These are phyloP conservation scores for Plebejus argus DNA, from an alignment of 2,888 invertebrate genomes.

Conservation along the genomic window DNA sequence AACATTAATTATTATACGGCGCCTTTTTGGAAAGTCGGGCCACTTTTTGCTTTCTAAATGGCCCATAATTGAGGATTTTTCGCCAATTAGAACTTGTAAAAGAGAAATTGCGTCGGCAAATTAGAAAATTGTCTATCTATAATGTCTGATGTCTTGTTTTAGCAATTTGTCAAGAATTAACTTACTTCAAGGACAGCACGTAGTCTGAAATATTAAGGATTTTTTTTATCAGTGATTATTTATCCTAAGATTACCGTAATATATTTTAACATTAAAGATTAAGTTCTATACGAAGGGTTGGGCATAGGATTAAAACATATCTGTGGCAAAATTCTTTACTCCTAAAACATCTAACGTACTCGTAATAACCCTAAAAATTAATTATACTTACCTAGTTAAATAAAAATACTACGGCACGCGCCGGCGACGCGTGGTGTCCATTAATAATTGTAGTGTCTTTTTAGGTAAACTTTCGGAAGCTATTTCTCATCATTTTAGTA, in stretches of 20 bases:
- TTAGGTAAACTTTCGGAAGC: too few relatives aligned
- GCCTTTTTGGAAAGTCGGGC: background rate
- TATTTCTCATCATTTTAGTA: too few relatives aligned
- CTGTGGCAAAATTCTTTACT: too few relatives aligned
- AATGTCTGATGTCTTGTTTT: background rate
- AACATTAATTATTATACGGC: constrained; percentile 14
- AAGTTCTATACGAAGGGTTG: too few relatives aligned
- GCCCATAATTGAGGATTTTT: constrained; percentile 8
- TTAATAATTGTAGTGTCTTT: too few relatives aligned
- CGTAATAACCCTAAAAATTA: background rate
- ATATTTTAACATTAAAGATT: background rate
- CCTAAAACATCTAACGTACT: too few relatives aligned
- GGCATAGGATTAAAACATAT: too few relatives aligned
- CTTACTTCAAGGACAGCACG: background rate
- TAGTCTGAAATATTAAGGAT: background rate
- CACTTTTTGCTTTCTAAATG: background rate
- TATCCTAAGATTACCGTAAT: background rate
- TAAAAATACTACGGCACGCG: too few relatives aligned
- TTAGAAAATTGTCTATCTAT: background rate
- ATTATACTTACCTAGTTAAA: too few relatives aligned
- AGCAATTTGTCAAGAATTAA: background rate
- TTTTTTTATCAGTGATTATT: too few relatives aligned
- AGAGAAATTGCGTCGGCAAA: constrained; percentile 1
- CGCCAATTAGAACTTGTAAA: background rate
- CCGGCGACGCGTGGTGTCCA: too few relatives aligned